These are phyloP conservation scores for Sebastes oblongus DNA, from an alignment of 2,797 vertebrate species.

Conservation along the genomic window DNA sequence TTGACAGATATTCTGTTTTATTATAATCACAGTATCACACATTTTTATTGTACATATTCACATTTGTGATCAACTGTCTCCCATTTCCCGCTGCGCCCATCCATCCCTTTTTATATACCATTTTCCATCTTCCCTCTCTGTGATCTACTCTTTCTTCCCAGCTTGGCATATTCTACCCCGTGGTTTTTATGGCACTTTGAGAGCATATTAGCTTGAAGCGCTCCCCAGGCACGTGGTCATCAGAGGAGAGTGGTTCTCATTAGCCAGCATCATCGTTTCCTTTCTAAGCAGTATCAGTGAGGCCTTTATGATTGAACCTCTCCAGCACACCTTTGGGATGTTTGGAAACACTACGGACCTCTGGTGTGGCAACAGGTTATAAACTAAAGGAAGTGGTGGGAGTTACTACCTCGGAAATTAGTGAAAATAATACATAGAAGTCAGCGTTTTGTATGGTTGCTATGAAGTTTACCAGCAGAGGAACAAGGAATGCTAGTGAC, in stretches of 20 bases:
- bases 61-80: conserved; percentile 5
- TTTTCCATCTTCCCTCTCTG: conserved; percentile 22
- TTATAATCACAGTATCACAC: conserved; percentile 1
- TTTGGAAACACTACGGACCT: conserved; percentile 44
- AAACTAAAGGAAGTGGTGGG: conserved; percentile 48
- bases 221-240: conserved; percentile 68
- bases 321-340: conserved; percentile 60
- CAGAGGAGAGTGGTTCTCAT: conserved; percentile 71
- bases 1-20: conserved; percentile 8
- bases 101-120: conserved; percentile 5
- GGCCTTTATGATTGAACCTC: conserved; percentile 63
- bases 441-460: conserved; percentile 28
- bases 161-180: conserved; percentile 48
- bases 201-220: conserved; percentile 66
- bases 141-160: conserved; percentile 17
- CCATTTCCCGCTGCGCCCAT: not conserved
- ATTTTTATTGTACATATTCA: not conserved
- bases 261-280: conserved; percentile 75
- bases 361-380: conserved; percentile 51
- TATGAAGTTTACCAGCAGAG: conserved; percentile 43
- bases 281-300: conserved; percentile 58
- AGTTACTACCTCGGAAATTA: conserved; percentile 33
- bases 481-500: conserved; percentile 26
- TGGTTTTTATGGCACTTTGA: conserved; percentile 65
- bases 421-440: conserved; percentile 36